Evolutionary conservation across 2,113 vertebrate species (phyloP).

Genomic region (Colossoma macropomum): DNA sequence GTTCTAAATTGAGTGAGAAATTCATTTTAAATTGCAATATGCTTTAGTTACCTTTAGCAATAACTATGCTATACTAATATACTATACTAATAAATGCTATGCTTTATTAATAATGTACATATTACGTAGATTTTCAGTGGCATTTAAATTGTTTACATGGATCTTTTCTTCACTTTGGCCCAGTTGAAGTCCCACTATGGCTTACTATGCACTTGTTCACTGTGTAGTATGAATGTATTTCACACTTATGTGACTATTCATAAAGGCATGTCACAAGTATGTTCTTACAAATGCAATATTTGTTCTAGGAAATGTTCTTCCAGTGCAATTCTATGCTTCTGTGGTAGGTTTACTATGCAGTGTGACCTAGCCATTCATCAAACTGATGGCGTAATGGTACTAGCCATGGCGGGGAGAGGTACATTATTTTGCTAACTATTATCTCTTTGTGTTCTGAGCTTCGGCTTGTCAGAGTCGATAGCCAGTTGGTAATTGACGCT

Average conservation of each 20-base stretch:
- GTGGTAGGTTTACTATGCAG: slow-evolving; percentile 40
- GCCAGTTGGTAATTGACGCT: slow-evolving; percentile 71
- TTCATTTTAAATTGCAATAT: no score
- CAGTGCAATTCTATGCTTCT: background rate
- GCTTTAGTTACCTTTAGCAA: no score
- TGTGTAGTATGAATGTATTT: background rate
- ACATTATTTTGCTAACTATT: slow-evolving; percentile 73
- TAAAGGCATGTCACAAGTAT: background rate
- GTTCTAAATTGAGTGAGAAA: no score
- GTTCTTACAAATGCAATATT: background rate
- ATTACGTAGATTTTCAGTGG: no score
- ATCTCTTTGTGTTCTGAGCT: slow-evolving; percentile 70
- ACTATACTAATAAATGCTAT: no score
- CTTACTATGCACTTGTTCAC: no score
- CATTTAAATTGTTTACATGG: no score
- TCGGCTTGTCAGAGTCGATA: slow-evolving; percentile 76
- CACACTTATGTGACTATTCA: background rate
- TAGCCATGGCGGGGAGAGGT: slow-evolving; percentile 61
- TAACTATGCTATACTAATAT: no score
- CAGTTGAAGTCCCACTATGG: background rate
- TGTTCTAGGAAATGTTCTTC: background rate
- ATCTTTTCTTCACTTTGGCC: background rate
- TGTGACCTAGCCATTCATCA: slow-evolving; percentile 77
- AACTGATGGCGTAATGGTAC: slow-evolving; percentile 69
- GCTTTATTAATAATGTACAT: no score